Conservation (phyloP, 2,113 vertebrate species). For the Mustela nigripes region DNA sequence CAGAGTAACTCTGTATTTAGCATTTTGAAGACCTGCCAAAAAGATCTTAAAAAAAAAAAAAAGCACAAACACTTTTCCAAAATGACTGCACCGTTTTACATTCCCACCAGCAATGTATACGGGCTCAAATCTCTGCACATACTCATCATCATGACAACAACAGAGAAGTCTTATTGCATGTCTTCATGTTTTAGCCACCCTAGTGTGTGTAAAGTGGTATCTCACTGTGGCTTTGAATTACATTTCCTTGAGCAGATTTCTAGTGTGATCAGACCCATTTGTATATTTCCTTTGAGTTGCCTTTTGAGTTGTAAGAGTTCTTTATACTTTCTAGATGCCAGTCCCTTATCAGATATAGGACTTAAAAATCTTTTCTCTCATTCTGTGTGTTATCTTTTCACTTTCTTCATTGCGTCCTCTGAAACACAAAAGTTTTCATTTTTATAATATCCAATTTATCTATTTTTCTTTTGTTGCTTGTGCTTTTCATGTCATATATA, state of each 20-base stretch:
- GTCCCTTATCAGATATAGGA: neutral
- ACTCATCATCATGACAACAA: neutral
- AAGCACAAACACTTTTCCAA: neutral
- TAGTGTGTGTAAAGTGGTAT: neutral
- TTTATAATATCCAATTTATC: neutral
- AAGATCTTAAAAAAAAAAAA: neutral
- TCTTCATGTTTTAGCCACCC: neutral
- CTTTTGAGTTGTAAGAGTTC: neutral
- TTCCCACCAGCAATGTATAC: neutral
- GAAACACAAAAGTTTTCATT: constrained; percentile 23
- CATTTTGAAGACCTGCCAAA: neutral
- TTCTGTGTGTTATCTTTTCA: neutral
- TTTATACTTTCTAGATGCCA: neutral
- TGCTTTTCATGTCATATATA: neutral
- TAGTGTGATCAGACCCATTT: neutral
- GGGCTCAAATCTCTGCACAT: neutral
- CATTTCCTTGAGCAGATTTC: neutral
- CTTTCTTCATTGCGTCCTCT: neutral
- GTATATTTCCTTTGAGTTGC: constrained; percentile 4
- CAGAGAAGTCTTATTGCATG: neutral
- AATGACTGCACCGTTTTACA: neutral
- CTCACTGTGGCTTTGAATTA: neutral
- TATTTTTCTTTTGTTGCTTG: neutral
- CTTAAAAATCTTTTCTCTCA: neutral
- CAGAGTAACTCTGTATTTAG: neutral